Evolutionary conservation across 2,113 vertebrate species (phyloP).

Genomic region (Mesembrinibis cayennensis): DNA sequence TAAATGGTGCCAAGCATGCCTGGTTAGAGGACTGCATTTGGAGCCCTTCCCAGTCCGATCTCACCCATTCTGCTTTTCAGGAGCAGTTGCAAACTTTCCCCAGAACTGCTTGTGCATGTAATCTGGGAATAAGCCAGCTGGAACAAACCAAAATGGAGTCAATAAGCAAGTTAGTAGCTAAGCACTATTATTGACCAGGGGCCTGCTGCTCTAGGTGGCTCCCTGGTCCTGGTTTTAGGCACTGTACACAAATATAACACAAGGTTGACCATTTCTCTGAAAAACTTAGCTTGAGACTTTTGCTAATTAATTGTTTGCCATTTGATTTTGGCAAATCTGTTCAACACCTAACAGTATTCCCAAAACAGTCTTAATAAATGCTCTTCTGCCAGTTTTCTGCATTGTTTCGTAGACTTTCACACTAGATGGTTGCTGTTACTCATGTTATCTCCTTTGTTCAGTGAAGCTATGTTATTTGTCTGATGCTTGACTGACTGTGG

Average conservation of each 20-base stretch:
- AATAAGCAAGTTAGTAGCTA: not conserved
- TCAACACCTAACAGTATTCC: not conserved
- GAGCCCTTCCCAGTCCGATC: not conserved
- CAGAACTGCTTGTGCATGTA: not conserved
- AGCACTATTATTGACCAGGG: not conserved
- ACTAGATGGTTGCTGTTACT: not conserved
- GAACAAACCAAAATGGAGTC: not conserved
- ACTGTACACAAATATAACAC: not conserved
- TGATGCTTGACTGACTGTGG: not conserved
- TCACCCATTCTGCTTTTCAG: not conserved
- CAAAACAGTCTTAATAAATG: not conserved
- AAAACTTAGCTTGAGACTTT: not conserved
- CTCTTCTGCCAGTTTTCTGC: not conserved
- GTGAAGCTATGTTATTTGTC: not conserved
- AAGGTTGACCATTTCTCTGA: not conserved
- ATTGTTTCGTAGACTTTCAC: not conserved
- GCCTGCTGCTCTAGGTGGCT: not conserved
- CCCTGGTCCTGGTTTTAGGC: not conserved
- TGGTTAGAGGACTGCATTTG: not conserved
- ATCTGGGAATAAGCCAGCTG: not conserved
- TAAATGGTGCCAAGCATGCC: not conserved
- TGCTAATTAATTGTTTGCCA: not conserved
- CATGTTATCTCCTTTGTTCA: not conserved
- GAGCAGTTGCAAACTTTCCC: not conserved
- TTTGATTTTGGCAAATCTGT: not conserved